Evolutionary conservation across 2,888 invertebrate genomes (phyloP).

Genomic region (Hemaris fuciformis): DNA sequence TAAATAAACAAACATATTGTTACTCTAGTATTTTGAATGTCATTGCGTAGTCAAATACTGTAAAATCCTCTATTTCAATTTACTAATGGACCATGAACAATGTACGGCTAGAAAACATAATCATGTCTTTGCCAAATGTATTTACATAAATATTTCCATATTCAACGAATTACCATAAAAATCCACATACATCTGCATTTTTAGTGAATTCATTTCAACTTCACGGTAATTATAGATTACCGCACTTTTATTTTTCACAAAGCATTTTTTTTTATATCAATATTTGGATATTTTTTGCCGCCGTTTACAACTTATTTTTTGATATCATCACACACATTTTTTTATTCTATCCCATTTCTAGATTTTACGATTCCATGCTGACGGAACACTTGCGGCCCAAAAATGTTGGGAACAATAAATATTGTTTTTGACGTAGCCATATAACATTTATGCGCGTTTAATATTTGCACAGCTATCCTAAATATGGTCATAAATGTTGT

Average conservation of each 20-base stretch:
- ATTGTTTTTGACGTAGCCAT: not conserved
- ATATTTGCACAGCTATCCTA: not conserved
- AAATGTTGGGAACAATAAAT: conserved; percentile 14
- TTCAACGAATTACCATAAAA: not conserved
- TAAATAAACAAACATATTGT: no score
- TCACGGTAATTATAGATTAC: not conserved
- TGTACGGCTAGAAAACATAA: no score
- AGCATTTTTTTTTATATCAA: not conserved
- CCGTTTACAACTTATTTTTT: conserved; percentile 23
- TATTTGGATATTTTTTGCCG: conserved; percentile 13
- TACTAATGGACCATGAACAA: no score
- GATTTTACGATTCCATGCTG: conserved; percentile 13
- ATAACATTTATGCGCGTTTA: not conserved
- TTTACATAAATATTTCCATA: no score
- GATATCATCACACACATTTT: conserved; percentile 25
- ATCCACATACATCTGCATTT: not conserved
- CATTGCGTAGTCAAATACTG: no score
- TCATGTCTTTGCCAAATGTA: no score
- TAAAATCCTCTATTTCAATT: no score
- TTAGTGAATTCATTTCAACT: not conserved
- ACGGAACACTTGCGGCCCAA: conserved; percentile 31
- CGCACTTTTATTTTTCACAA: not conserved
- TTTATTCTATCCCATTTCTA: conserved; percentile 29
- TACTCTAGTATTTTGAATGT: no score
- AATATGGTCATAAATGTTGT: not conserved